Percentiles rank a stretch among this genome's conserved stretches.
Evolutionary conservation across 2,113 vertebrate genomes (phyloP).

Genomic region (Montifringilla adamsi): DNA sequence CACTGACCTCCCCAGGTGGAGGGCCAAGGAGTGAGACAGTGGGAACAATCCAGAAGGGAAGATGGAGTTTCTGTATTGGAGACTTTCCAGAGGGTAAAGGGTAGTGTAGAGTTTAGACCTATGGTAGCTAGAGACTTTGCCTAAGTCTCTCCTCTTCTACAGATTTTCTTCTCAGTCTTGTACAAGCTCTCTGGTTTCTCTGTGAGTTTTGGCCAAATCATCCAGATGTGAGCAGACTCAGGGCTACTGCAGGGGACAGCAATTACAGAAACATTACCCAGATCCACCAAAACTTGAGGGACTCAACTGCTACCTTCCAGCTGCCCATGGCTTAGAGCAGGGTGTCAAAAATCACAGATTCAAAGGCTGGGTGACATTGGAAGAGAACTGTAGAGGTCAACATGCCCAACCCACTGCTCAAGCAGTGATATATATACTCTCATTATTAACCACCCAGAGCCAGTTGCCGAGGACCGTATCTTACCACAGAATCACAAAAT

Average conservation of each 20-base stretch:
- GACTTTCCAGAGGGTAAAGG: neutral
- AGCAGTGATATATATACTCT: neutral
- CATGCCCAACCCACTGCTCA: neutral
- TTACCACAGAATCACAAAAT: neutral
- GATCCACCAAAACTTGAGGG: neutral
- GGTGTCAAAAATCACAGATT: neutral
- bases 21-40: neutral
- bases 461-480: neutral
- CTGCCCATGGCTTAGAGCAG: neutral
- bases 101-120: neutral
- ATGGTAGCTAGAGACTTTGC: fast-evolving
- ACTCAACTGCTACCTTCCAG: neutral
- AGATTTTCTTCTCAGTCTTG: neutral
- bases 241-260: neutral
- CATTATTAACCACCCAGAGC: neutral
- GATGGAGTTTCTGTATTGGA: neutral
- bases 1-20: neutral
- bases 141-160: neutral
- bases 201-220: neutral
- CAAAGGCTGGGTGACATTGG: neutral
- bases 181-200: neutral
- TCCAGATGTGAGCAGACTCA: neutral
- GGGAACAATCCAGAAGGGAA: neutral
- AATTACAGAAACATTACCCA: neutral
- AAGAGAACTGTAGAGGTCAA: neutral